A percentile compares a stretch with the other conserved stretches of the same genome.
phyloP scores from a whole-genome alignment of 2,113 vertebrate species.

The Malurus cyaneus region DNA sequence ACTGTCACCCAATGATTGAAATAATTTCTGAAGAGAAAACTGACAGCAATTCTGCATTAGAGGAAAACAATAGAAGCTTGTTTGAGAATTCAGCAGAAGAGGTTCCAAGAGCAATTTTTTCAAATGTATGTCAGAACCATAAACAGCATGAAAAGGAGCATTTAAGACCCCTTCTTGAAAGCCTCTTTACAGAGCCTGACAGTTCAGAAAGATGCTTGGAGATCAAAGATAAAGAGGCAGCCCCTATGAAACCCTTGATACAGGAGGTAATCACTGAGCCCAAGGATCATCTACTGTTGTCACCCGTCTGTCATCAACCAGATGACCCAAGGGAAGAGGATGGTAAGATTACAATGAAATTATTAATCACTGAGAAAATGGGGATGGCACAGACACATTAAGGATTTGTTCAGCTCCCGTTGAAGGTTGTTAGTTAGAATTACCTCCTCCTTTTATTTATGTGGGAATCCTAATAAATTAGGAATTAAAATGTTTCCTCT shows the following conservation, averaged over 20 bases:
- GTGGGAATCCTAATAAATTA: neutral
- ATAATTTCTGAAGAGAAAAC: conserved; percentile 70
- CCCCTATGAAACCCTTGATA: conserved; percentile 30
- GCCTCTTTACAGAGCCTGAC: neutral
- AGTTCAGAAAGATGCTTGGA: neutral
- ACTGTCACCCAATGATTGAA: conserved; percentile 77
- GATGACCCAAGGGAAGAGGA: neutral
- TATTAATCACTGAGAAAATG: neutral
- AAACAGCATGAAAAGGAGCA: neutral
- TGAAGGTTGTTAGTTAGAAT: neutral
- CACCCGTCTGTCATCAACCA: neutral
- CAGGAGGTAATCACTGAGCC: conserved; percentile 50
- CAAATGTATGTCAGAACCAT: neutral
- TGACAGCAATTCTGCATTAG: neutral
- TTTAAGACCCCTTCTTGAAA: neutral
- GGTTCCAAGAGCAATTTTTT: conserved; percentile 9
- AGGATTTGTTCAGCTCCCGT: neutral
- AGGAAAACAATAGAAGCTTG: neutral
- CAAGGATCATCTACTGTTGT: neutral
- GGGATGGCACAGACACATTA: neutral
- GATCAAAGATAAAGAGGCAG: neutral
- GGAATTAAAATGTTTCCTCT: neutral
- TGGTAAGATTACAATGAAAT: neutral
- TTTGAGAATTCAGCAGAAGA: neutral
- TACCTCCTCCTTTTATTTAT: neutral